Evolutionary conservation across 1,140 invertebrate species (phyloP), one percentile per base, ranked within the genome.

Genomic region (Kradibia gibbosae): DNA sequence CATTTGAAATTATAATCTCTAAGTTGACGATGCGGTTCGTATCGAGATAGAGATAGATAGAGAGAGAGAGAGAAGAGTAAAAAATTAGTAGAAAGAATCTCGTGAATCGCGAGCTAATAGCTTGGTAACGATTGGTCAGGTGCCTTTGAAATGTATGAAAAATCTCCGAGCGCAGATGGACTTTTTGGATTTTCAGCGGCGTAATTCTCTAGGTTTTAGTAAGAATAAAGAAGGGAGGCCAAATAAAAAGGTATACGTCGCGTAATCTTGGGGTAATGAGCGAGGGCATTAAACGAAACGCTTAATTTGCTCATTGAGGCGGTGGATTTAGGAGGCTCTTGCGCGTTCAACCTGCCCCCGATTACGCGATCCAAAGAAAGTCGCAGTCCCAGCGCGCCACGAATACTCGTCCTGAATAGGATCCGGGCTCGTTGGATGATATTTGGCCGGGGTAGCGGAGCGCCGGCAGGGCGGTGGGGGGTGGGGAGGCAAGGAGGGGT

Each of bases 281-380:
- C 17, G 42, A 70, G n/a, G 42, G 36, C 34, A 62, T 34, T 31
- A 62, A 34, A 3, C 17, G 55, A 28, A 60, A 60, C 1, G 25
- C 15, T 31, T 11, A 31, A 62, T 34, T 17, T 36, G 25, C 28
- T 34, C 13, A 20, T 34, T 34, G 60, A 15, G 25, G 3, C 4
- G 10, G 31, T 31, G 0, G 31, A 0, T 3, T 1, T n/a, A 2
- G 7, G 57, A 1, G 11, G n/a, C 5, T 13, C 57, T 20, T 34
- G 1, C n/a, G 17, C 60, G 60, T 15, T 62, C 11, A 4, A 31
- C 60, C 10, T 62, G 25, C 11, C 60, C 25, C 31, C 13, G 25
- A 62, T 62, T 62, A 34, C 22, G 31, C n/a, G 60, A 62, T 34
- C 28, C 20, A 62, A 62, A 62, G 60, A 62, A 62, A 62, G 13